Conservation (phyloP, 1,140 invertebrate species). For the Ceratina calcarata region DNA sequence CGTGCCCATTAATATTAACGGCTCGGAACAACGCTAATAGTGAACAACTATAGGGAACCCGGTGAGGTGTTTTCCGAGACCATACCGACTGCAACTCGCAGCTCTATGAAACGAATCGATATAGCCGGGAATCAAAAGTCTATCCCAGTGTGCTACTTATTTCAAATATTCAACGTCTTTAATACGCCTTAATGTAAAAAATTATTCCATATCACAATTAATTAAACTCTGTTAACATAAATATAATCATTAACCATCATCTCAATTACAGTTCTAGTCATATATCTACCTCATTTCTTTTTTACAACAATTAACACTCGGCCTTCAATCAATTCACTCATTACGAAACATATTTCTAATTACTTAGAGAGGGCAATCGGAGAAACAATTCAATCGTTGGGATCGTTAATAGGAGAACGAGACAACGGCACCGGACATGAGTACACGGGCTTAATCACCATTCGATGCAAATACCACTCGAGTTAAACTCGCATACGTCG, state of each 20-base stretch:
- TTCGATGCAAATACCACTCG: neutral
- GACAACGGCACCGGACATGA: conserved; percentile 5
- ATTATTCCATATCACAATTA: too few relatives aligned
- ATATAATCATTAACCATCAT: too few relatives aligned
- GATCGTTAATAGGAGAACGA: neutral
- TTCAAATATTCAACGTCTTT: too few relatives aligned
- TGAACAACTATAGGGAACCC: conserved; percentile 58
- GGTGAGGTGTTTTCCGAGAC: conserved; percentile 58
- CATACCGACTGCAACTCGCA: conserved; percentile 26
- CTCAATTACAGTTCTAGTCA: too few relatives aligned
- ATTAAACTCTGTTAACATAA: too few relatives aligned
- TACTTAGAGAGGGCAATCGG: neutral
- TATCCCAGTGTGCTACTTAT: too few relatives aligned
- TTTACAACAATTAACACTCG: neutral
- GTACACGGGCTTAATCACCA: conserved; percentile 5
- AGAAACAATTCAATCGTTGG: neutral
- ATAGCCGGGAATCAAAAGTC: too few relatives aligned
- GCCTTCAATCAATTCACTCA: neutral
- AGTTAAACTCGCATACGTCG: neutral
- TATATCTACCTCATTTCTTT: neutral
- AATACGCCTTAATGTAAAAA: too few relatives aligned
- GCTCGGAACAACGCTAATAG: conserved; percentile 72
- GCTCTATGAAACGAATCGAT: neutral
- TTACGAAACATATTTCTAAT: conserved; percentile 6
- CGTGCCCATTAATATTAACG: conserved; percentile 76